Percentiles rank a stretch among this genome's conserved stretches.
Conservation (phyloP, 2,888 invertebrate genomes). For the Tethea ocularis region DNA sequence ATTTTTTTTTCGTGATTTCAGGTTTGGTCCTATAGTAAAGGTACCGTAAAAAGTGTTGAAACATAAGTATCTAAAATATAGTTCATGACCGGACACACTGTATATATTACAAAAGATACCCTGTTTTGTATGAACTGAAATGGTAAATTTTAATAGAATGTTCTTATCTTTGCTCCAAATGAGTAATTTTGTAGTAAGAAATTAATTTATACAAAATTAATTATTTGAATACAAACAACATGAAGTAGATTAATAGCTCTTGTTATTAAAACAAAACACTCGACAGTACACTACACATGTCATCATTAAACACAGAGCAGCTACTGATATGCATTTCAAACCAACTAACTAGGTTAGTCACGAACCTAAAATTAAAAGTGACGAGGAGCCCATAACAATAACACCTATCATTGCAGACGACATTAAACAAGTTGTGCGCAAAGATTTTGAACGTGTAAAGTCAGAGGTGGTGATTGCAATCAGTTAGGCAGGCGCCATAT, state of each 20-base stretch:
- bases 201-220: background rate
- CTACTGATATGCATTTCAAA: background rate
- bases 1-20: no score
- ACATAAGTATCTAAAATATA: background rate
- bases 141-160: background rate
- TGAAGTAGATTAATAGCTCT: background rate
- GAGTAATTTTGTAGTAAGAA: background rate
- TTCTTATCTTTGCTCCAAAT: background rate
- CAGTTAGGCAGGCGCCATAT: constrained; percentile 70
- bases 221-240: background rate
- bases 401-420: constrained; percentile 14
- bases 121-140: background rate
- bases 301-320: constrained; percentile 1
- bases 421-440: constrained; percentile 23
- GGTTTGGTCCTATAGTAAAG: no score
- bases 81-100: no score
- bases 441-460: constrained; percentile 58
- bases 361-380: background rate
- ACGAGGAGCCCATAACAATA: constrained; percentile 2
- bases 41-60: no score
- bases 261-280: background rate
- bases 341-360: constrained; percentile 3
- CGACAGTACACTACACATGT: background rate
- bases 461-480: constrained; percentile 75
- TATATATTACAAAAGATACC: background rate